These are phyloP conservation scores for Sterna hirundo DNA, from an alignment of 2,113 vertebrate genomes.

Conservation along the genomic window DNA sequence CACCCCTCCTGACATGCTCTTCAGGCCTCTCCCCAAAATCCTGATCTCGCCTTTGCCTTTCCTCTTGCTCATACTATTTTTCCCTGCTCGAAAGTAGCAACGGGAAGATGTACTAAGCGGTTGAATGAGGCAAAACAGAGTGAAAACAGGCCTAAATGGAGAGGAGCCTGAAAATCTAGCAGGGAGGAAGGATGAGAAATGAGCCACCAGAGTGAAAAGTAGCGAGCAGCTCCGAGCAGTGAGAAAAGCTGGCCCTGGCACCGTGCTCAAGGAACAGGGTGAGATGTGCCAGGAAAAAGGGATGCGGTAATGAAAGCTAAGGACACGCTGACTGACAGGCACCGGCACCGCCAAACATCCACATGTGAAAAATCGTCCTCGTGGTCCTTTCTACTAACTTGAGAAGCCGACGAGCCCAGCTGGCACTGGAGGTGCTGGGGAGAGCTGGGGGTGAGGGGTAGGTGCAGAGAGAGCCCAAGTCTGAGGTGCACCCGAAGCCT, in stretches of 20 bases:
- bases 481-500: not conserved
- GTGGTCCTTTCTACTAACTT: not conserved
- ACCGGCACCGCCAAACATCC: not conserved
- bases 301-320: constrained; percentile 8
- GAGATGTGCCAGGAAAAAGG: constrained; percentile 29
- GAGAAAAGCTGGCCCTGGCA: not conserved
- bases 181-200: not conserved
- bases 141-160: not conserved
- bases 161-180: not conserved
- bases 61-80: not conserved
- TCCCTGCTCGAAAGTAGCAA: not conserved
- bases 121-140: not conserved
- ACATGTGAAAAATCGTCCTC: not conserved
- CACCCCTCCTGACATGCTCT: not conserved
- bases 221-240: not conserved
- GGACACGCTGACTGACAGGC: not conserved
- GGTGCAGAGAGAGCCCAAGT: not conserved
- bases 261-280: not conserved
- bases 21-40: not conserved
- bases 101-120: not conserved
- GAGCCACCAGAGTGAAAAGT: not conserved
- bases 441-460: not conserved
- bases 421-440: not conserved
- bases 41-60: not conserved
- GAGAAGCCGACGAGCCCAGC: not conserved